Evolutionary conservation across 92 coral and sea anemone species (phyloP).

Genomic region (Heteractis magnifica): DNA sequence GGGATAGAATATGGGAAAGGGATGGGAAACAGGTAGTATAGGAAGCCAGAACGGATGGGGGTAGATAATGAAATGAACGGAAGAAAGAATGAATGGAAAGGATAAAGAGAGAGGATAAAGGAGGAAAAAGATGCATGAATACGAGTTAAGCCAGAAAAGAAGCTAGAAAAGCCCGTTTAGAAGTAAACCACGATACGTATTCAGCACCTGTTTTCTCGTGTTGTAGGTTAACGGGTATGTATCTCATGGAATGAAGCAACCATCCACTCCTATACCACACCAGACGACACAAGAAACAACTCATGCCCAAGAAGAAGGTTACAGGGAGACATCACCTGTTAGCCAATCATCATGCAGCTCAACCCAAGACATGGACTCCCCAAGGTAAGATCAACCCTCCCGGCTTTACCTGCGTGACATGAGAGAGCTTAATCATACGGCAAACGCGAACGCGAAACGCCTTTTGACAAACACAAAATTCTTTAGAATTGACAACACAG

Average conservation of each 20-base stretch:
- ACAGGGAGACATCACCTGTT: slow-evolving; percentile 19
- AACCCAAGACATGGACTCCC: slow-evolving; percentile 23
- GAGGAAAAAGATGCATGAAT: neutral
- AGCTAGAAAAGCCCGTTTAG: neutral
- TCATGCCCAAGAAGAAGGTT: neutral
- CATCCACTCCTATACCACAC: slow-evolving; percentile 25
- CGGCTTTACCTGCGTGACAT: neutral
- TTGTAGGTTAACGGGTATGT: slow-evolving; percentile 21
- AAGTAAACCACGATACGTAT: neutral
- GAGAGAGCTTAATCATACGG: neutral
- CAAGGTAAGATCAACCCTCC: neutral
- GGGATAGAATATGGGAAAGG: neutral
- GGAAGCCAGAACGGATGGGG: neutral
- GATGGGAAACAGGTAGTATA: neutral
- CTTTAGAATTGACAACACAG: neutral
- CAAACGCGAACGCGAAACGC: neutral
- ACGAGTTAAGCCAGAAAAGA: neutral
- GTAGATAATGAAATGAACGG: neutral
- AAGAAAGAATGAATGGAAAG: neutral
- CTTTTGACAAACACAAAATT: neutral
- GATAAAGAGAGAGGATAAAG: neutral
- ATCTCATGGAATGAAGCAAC: slow-evolving; percentile 29
- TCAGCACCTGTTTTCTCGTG: neutral
- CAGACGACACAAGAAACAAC: neutral
- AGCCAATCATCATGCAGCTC: slow-evolving; percentile 12